Base-by-base conservation (phyloP, 1,140 invertebrate species). In the Drosophila burlai region DNA sequence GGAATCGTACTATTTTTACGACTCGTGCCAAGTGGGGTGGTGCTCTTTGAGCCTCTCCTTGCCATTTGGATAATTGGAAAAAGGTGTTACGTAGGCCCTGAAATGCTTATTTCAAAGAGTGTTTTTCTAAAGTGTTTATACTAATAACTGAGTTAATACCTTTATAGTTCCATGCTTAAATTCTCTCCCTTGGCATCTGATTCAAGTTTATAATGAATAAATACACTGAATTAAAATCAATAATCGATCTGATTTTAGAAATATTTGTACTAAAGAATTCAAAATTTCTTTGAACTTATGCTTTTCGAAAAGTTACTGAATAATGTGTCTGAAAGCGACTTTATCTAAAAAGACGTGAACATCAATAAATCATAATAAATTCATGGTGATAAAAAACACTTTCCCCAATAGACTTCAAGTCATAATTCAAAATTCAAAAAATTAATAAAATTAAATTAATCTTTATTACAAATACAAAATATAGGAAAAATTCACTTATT, bases 21-120 rank as follows among this genome's bases (percentile, higher is more conserved):
- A 13, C 54, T 11, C 16, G 36, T 72, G 69, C 21, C 55, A 63
- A 78, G 45, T 58, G 45, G 40, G 50, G 18, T 63, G 29, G 36
- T 38, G 68, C 21, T 47, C 38, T 73, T 38, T 73, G 45, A 72
- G 43, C 67, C 54, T 67, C 50, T 29, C 43, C 43, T 65, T 15
- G 21, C 11, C 61, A 73, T 66, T 77, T 78, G 46, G 43, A 47
- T 82, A 82, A 82, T 82, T 82, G 62, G 2, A 67, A 82, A 82
- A 60, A 29, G 38, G 18, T 82, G 80, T 82, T 15, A 52, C 34
- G 43, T 60, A 59, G 61, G 38, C 55, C 36, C 47, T 40, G 55
- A 16, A 60, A 50, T 7, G 26, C 26, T 29, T 0, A 29, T 6
- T 29, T 29, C 5, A 29, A 29, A 29, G 7, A 7, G 26, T 29